These are phyloP conservation scores for Tanypteryx hageni DNA, from an alignment of 2,888 invertebrate species.

Conservation along the genomic window DNA sequence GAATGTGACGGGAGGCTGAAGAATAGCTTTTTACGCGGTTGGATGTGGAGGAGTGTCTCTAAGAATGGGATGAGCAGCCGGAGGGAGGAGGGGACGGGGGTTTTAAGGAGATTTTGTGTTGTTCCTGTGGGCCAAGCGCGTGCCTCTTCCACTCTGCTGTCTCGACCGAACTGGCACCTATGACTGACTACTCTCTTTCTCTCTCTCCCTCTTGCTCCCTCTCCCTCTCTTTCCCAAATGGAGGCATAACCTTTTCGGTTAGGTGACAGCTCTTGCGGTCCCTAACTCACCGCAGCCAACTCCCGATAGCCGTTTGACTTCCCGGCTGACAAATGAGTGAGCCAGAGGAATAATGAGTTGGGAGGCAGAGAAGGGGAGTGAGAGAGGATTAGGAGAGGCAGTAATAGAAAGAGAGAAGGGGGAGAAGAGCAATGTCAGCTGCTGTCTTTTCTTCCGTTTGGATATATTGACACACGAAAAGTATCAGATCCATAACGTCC, in stretches of 20 bases:
- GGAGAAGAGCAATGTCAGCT: slow-evolving; percentile 9
- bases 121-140: slow-evolving; percentile 26
- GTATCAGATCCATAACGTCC: too few species aligned
- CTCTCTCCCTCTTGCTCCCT: background rate
- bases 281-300: background rate
- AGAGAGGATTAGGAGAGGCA: background rate
- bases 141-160: slow-evolving; percentile 1
- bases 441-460: background rate
- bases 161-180: background rate
- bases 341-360: slow-evolving; percentile 40
- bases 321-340: slow-evolving; percentile 42
- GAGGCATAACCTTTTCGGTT: slow-evolving; percentile 37
- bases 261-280: slow-evolving; percentile 23
- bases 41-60: too few species aligned
- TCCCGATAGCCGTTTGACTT: slow-evolving; percentile 32
- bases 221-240: background rate
- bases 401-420: too few species aligned
- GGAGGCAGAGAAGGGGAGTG: background rate
- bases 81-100: background rate
- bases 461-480: too few species aligned
- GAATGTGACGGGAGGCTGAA: background rate
- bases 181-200: background rate
- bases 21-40: background rate
- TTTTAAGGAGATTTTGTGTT: background rate
- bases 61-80: background rate